Evolutionary conservation across 2,113 vertebrate genomes (phyloP).

Genomic region (Apteryx mantelli): DNA sequence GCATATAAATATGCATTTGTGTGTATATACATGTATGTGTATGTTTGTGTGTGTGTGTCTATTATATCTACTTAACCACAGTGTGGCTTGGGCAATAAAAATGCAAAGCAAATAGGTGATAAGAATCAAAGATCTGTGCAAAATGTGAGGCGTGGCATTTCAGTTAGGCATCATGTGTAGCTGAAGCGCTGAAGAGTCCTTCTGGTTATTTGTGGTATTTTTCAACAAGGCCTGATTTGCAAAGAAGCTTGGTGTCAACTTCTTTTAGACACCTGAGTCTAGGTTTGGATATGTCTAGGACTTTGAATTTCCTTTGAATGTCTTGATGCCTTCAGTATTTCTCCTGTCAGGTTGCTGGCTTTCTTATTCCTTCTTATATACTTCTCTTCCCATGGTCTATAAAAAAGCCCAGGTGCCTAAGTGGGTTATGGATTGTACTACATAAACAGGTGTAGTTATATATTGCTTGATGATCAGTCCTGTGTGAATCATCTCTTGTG

Average conservation of each 20-base stretch:
- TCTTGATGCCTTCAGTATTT: not conserved
- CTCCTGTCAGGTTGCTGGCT: not conserved
- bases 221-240: not conserved
- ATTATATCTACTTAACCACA: not conserved
- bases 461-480: not conserved
- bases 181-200: not conserved
- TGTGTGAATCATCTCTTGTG: not conserved
- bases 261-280: not conserved
- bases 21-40: not conserved
- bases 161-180: not conserved
- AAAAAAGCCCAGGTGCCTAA: not conserved
- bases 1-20: not conserved
- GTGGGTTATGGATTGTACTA: not conserved
- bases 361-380: not conserved
- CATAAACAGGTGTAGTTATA: accelerated
- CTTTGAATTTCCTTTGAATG: not conserved
- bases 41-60: not conserved
- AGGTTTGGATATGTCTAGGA: not conserved
- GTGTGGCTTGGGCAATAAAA: not conserved
- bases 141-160: not conserved
- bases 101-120: not conserved
- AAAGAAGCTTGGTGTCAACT: not conserved
- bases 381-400: not conserved
- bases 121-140: not conserved
- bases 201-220: not conserved